Evolutionary conservation across 2,113 vertebrate genomes (phyloP).

Genomic region (Rousettus leschenaultii): DNA sequence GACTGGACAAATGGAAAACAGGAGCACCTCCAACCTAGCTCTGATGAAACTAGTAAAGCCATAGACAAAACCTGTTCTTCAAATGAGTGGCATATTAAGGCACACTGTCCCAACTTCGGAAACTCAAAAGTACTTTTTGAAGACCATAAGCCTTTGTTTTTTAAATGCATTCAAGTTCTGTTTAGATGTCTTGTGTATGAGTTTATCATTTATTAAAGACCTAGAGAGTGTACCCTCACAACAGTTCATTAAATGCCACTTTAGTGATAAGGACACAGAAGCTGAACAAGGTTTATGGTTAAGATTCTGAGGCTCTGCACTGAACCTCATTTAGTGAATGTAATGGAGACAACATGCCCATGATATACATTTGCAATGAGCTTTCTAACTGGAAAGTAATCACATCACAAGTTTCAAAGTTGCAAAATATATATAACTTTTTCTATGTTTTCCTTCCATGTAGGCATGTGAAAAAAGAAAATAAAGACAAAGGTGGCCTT

Average conservation of each 20-base stretch:
- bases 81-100: neutral
- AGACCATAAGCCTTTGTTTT: neutral
- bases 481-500: neutral
- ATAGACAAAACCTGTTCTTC: neutral
- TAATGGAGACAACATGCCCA: neutral
- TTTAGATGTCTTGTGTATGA: neutral
- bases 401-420: neutral
- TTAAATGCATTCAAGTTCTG: neutral
- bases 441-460: neutral
- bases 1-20: neutral
- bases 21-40: neutral
- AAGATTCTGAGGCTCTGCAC: neutral
- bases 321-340: neutral
- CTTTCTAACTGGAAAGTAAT: neutral
- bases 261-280: neutral
- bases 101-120: neutral
- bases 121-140: neutral
- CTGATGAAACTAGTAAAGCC: neutral
- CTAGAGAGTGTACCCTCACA: accelerated
- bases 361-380: neutral
- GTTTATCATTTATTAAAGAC: neutral
- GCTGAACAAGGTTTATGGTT: neutral
- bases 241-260: neutral
- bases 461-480: neutral
- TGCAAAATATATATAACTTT: neutral